Percentiles rank a stretch among this genome's conserved stretches.
phyloP scores from a whole-genome alignment of 2,888 invertebrate genomes.

The Rhorus exstirpatorius region DNA sequence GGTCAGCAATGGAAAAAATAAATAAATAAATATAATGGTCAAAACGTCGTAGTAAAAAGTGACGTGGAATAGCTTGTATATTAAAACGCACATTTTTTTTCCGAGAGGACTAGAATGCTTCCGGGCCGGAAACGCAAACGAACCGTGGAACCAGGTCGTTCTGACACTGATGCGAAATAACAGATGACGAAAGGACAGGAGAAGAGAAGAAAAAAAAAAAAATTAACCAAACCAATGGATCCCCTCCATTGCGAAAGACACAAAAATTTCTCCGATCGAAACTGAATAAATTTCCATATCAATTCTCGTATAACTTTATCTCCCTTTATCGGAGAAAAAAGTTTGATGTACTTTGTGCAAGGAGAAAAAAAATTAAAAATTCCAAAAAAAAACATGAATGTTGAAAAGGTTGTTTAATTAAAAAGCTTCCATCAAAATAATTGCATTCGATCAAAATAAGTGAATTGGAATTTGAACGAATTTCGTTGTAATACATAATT shows the following conservation, averaged over 20 bases:
- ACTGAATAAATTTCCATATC: conserved; percentile 25
- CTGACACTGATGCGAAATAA: conserved; percentile 73
- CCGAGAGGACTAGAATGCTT: conserved; percentile 76
- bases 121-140: conserved; percentile 84
- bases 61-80: no score
- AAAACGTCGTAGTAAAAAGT: no score
- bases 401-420: no score
- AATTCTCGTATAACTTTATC: neutral
- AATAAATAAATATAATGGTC: no score
- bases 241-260: neutral
- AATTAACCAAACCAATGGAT: conserved; percentile 12
- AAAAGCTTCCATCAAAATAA: no score
- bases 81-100: conserved; percentile 45
- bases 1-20: no score
- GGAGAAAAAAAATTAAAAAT: neutral
- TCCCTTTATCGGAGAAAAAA: neutral
- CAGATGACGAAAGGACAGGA: conserved; percentile 64
- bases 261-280: neutral
- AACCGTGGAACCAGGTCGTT: conserved; percentile 84
- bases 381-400: no score
- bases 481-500: no score
- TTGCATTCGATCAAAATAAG: no score
- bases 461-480: no score
- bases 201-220: conserved; percentile 47
- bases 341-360: neutral